phyloP scores from a whole-genome alignment of 92 coral and sea anemone genomes.

The Metridium senile region DNA sequence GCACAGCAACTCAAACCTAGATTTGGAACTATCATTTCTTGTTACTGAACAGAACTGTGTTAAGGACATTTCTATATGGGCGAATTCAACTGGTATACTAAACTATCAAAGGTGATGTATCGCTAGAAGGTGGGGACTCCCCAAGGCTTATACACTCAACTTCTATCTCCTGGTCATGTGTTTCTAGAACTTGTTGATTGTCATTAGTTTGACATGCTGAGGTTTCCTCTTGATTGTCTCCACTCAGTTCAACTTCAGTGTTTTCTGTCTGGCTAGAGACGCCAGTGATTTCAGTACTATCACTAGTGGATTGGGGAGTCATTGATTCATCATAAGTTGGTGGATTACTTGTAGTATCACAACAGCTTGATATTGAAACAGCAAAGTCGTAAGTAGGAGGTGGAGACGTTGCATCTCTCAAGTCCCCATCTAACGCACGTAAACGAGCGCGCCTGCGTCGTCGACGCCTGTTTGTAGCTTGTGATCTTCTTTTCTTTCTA shows the following conservation, averaged over 20 bases:
- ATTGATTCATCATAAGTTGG: slow-evolving; percentile 22
- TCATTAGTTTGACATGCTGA: background rate
- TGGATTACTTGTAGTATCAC: slow-evolving; percentile 13
- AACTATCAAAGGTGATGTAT: slow-evolving; percentile 41
- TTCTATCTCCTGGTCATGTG: background rate
- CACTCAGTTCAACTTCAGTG: slow-evolving; percentile 14
- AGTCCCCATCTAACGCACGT: slow-evolving; percentile 38
- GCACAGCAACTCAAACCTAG: too few species aligned
- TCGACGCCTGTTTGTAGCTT: slow-evolving; percentile 61
- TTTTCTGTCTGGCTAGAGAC: slow-evolving; percentile 3
- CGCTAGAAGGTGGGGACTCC: slow-evolving; percentile 30
- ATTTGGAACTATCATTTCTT: too few species aligned
- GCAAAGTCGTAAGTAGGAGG: slow-evolving; percentile 81
- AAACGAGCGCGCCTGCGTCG: slow-evolving; percentile 65
- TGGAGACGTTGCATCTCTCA: slow-evolving; percentile 66
- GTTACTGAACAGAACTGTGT: too few species aligned
- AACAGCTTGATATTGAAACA: slow-evolving; percentile 41
- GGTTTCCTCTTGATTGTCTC: background rate
- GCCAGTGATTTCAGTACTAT: background rate
- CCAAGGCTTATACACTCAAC: slow-evolving; percentile 24
- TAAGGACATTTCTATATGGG: too few species aligned
- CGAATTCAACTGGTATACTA: background rate
- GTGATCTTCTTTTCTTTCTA: slow-evolving; percentile 61
- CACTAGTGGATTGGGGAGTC: background rate
- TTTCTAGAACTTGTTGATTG: background rate